Evolutionary conservation across 2,888 invertebrate genomes (phyloP).

Genomic region (Lingula anatina): DNA sequence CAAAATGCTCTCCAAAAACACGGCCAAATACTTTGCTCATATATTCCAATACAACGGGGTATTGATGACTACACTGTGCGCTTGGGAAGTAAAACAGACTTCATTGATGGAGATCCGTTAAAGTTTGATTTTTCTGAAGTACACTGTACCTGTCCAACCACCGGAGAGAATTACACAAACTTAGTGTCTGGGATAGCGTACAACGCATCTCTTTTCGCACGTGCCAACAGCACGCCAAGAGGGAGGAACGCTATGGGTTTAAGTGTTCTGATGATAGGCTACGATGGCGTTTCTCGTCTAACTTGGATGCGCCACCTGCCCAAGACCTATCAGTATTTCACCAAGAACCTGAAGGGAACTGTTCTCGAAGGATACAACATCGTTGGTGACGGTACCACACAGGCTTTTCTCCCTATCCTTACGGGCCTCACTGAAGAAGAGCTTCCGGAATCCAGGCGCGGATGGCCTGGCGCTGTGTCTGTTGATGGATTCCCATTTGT

Average conservation of each 20-base stretch:
- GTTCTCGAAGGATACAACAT: constrained; percentile 64
- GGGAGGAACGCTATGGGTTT: constrained; percentile 55
- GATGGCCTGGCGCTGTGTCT: constrained; percentile 60
- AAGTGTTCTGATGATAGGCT: constrained; percentile 79
- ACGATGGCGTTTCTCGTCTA: constrained; percentile 82
- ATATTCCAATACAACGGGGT: constrained; percentile 53
- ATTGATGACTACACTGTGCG: constrained; percentile 20
- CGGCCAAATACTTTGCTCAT: constrained; percentile 57
- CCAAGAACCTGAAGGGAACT: constrained; percentile 28
- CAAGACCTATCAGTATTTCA: constrained; percentile 35
- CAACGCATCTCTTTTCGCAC: no score
- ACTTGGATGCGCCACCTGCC: constrained; percentile 54
- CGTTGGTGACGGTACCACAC: constrained; percentile 54
- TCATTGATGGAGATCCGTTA: background rate
- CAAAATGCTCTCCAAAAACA: constrained; percentile 52
- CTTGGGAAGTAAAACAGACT: background rate
- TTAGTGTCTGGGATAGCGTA: no score
- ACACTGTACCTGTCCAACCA: no score
- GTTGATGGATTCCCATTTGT: constrained; percentile 80
- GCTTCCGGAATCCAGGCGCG: constrained; percentile 74
- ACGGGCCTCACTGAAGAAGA: constrained; percentile 78
- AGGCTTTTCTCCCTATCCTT: constrained; percentile 77
- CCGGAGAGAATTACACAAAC: no score
- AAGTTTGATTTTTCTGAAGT: no score
- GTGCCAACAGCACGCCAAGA: no score